phyloP scores from a whole-genome alignment of 2,888 invertebrate genomes.

The Ennomos fuscantarius region DNA sequence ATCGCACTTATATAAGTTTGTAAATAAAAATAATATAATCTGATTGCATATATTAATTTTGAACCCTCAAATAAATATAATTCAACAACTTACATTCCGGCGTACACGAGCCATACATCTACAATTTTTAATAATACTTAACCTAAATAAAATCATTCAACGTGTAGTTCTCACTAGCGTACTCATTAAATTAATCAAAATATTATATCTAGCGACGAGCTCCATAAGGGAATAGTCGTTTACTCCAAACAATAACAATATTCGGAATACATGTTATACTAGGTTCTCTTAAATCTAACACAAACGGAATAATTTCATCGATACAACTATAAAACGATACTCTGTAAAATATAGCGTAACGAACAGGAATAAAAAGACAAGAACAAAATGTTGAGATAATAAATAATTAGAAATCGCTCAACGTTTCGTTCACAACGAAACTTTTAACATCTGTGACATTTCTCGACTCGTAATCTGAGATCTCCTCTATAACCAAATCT shows the following conservation, averaged over 20 bases:
- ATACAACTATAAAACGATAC: conserved; percentile 22
- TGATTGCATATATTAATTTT: conserved; percentile 63
- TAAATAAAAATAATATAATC: conserved; percentile 53
- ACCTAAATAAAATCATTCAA: conserved; percentile 61
- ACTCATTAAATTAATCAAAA: conserved; percentile 43
- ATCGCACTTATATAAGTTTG: conserved; percentile 45
- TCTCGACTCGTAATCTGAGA: conserved; percentile 69
- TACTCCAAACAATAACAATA: conserved; percentile 32
- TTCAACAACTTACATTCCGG: conserved; percentile 39
- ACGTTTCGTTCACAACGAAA: conserved; percentile 69
- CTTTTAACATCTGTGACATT: conserved; percentile 73
- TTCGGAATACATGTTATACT: conserved; percentile 30
- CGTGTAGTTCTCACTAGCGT: conserved; percentile 61
- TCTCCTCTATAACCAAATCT: conserved; percentile 72
- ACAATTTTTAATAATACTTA: conserved; percentile 57
- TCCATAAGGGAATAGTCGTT: conserved; percentile 8
- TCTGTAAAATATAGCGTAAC: conserved; percentile 26
- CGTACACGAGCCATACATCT: conserved; percentile 43
- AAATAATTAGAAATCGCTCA: conserved; percentile 56
- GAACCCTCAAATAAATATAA: conserved; percentile 67
- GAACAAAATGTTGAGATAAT: conserved; percentile 14
- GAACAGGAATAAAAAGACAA: conserved; percentile 23
- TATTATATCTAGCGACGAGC: conserved; percentile 34
- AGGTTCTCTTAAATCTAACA: conserved; percentile 42
- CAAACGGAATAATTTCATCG: conserved; percentile 65